Evolutionary conservation across 2,888 invertebrate genomes (phyloP).

Genomic region (Cylloceria caligata): DNA sequence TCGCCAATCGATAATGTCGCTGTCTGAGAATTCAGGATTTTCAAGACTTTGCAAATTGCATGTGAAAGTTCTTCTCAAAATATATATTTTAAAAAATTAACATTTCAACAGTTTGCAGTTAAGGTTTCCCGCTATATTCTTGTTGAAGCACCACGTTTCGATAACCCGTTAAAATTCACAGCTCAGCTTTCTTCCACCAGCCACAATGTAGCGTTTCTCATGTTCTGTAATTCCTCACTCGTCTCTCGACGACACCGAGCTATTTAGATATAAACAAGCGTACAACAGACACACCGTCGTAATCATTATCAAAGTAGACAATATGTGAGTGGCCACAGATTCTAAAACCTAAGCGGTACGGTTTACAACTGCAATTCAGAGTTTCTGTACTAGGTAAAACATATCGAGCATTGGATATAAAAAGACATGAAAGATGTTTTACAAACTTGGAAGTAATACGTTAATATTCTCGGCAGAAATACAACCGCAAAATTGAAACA

Average conservation of each 20-base stretch:
- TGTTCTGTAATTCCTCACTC: conserved; percentile 25
- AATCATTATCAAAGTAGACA: too few species aligned
- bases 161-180: conserved; percentile 21
- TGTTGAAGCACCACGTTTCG: conserved; percentile 2
- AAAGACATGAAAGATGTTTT: neutral
- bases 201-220: neutral
- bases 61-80: too few species aligned
- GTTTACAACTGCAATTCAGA: neutral
- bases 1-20: conserved; percentile 31
- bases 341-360: neutral
- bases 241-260: conserved; percentile 23
- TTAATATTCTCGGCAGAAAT: neutral
- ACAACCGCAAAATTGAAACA: neutral
- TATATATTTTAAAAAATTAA: neutral
- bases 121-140: neutral
- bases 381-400: neutral
- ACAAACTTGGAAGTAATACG: neutral
- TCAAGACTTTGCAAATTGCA: too few species aligned
- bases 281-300: conserved; percentile 12
- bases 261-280: conserved; percentile 26
- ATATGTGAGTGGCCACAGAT: neutral
- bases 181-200: conserved; percentile 1
- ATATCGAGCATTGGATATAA: neutral
- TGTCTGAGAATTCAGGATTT: too few species aligned
- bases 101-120: too few species aligned